These are phyloP conservation scores for Scotopteryx bipunctaria DNA, from an alignment of 2,888 invertebrate genomes.

Conservation along the genomic window DNA sequence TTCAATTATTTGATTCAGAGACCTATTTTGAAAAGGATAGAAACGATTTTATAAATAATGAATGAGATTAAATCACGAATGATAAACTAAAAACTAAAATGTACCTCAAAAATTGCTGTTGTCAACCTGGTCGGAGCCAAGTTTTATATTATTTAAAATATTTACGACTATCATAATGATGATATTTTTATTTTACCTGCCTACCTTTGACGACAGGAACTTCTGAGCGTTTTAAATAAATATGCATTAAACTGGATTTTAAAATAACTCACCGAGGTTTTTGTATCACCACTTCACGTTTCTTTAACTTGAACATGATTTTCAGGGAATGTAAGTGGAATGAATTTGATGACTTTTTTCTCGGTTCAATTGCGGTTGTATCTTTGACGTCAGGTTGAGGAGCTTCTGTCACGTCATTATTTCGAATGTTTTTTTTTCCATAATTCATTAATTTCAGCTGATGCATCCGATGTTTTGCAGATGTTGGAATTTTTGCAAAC, in stretches of 20 bases:
- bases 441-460: conserved; percentile 75
- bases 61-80: conserved; percentile 65
- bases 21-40: conserved; percentile 59
- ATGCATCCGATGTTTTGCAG: conserved; percentile 77
- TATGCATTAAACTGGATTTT: conserved; percentile 70
- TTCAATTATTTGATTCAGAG: not conserved
- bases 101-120: conserved; percentile 54
- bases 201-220: conserved; percentile 44
- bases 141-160: conserved; percentile 1
- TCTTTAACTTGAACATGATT: conserved; percentile 69
- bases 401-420: conserved; percentile 77
- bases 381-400: conserved; percentile 75
- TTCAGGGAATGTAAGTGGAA: conserved; percentile 81
- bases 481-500: conserved; percentile 70
- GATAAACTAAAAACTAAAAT: conserved; percentile 62
- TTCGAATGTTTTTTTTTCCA: conserved; percentile 60
- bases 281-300: conserved; percentile 78
- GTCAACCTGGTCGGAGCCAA: conserved; percentile 38
- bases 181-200: not conserved
- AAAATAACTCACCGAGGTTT: conserved; percentile 73
- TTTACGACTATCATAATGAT: conserved; percentile 6
- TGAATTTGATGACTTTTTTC: conserved; percentile 74
- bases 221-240: conserved; percentile 68
- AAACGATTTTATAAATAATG: conserved; percentile 67
- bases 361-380: conserved; percentile 72